These are phyloP conservation scores for Agrilus planipennis DNA, from an alignment of 1,140 invertebrate genomes.

Conservation along the genomic window DNA sequence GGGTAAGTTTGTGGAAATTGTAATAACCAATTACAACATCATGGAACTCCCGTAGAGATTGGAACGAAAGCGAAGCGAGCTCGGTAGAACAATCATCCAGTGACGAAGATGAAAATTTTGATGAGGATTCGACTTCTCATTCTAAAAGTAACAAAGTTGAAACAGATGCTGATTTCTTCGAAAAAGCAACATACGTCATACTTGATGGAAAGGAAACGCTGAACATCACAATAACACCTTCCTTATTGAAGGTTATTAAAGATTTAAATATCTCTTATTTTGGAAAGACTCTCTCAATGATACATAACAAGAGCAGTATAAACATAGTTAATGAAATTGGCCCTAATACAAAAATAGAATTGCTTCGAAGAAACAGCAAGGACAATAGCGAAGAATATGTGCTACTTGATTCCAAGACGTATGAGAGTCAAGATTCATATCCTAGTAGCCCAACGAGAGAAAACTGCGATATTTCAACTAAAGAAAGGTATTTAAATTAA, in stretches of 20 bases:
- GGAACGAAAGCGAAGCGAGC: conserved; percentile 59
- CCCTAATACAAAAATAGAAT: conserved; percentile 42
- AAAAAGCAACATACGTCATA: conserved; percentile 52
- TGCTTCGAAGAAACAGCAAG: conserved; percentile 39
- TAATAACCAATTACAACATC: not conserved
- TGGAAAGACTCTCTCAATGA: conserved; percentile 33
- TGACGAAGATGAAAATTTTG: conserved; percentile 41
- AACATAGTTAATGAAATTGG: conserved; percentile 46
- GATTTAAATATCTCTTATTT: conserved; percentile 45
- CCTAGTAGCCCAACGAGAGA: conserved; percentile 45
- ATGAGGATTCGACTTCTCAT: conserved; percentile 28
- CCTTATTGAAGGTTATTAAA: conserved; percentile 44
- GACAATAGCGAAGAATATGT: conserved; percentile 39
- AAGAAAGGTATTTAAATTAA: not conserved
- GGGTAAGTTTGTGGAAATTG: conserved; percentile 31
- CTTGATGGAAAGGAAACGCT: conserved; percentile 54
- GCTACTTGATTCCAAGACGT: conserved; percentile 39
- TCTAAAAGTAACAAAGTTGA: conserved; percentile 24
- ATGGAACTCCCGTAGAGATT: conserved; percentile 41
- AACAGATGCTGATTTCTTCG: conserved; percentile 30
- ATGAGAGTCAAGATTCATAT: conserved; percentile 43
- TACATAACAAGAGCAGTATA: conserved; percentile 25
- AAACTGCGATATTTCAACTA: conserved; percentile 1
- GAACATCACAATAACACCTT: conserved; percentile 57
- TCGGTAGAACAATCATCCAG: conserved; percentile 58